Base-by-base conservation (phyloP, 1,140 invertebrate genomes). In the Octopus bimaculoides region DNA sequence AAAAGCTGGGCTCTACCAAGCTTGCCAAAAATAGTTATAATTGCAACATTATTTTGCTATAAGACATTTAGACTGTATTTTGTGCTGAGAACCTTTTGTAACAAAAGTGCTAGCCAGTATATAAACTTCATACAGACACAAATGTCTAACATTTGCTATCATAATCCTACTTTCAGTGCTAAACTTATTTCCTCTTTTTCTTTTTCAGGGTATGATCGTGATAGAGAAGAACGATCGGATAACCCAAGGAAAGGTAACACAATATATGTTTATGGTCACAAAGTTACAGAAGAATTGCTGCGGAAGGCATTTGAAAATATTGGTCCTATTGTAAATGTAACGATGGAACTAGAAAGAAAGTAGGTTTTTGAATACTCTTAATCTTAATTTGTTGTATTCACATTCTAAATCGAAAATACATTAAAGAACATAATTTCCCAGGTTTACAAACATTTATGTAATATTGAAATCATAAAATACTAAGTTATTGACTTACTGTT, bases 291-390 rank as follows among this genome's bases (percentile, higher is more conserved):
- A 87, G 94, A 96, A 74, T 94, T 95, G 81, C 89, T 96, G 0
- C 93, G 94, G 87, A 95, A 95, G 86, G 93, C 94, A 69, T 96
- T 96, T 86, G 91, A 92, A 75, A 93, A 93, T 53, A 94, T 94
- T 90, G 95, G 95, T 56, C 93, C 93, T 82, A 95, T 97, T 84
- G 91, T 96, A 0, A 96, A 96, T 90, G 94, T 96, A n/a, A 94
- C 93, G 1, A 95, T 96, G 94, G 95, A 97, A 91, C 92, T 93
- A 83, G 95, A 96, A 83, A 96, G 95, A 90, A 94, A 95, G 95
- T 95, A 90, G 87, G 89, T 87, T 8, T 71, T 71, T 61, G 4
- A 12, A 12, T 41, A 41, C 26, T 41, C 26, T 41, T 41, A 41
- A 41, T 41, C 26, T 41, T 41, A 41, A 41, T 41, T 41, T 41